Conservation (phyloP, 2,797 vertebrate genomes). For the Diplodus sargus region DNA sequence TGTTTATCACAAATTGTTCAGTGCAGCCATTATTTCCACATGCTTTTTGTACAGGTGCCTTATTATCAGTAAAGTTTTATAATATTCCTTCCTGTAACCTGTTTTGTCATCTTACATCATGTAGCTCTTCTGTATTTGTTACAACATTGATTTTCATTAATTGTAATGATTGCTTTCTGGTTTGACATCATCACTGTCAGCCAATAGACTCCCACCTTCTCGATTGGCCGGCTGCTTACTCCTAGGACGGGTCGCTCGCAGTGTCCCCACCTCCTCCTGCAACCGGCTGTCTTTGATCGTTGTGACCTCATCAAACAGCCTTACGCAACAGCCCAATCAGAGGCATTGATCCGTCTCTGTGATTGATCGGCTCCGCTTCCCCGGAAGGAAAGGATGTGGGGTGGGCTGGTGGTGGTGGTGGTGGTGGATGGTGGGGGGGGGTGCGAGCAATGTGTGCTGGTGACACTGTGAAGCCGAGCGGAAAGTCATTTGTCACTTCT, state of each 20-base stretch:
- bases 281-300: constrained; percentile 40
- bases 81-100: neutral
- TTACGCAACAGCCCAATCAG: constrained; percentile 78
- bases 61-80: neutral
- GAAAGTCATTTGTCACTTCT: constrained; percentile 69
- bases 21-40: neutral
- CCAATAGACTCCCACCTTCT: constrained; percentile 14
- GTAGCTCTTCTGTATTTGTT: neutral
- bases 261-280: constrained; percentile 10
- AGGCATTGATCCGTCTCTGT: constrained; percentile 72
- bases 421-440: too few species aligned
- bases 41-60: neutral
- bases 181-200: constrained; percentile 21
- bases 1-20: constrained; percentile 6
- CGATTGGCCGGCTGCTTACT: constrained; percentile 19
- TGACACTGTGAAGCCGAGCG: constrained; percentile 58
- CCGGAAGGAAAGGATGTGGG: constrained; percentile 52
- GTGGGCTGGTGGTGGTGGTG: constrained; percentile 1
- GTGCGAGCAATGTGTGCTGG: constrained; percentile 34
- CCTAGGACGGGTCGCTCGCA: neutral
- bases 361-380: constrained; percentile 66
- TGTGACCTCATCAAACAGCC: constrained; percentile 71
- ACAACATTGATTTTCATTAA: constrained; percentile 18
- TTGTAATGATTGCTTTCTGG: constrained; percentile 6
- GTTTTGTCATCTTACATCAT: neutral